These are phyloP conservation scores for Sebastes diaconus DNA, from an alignment of 2,797 vertebrate genomes.

Conservation along the genomic window DNA sequence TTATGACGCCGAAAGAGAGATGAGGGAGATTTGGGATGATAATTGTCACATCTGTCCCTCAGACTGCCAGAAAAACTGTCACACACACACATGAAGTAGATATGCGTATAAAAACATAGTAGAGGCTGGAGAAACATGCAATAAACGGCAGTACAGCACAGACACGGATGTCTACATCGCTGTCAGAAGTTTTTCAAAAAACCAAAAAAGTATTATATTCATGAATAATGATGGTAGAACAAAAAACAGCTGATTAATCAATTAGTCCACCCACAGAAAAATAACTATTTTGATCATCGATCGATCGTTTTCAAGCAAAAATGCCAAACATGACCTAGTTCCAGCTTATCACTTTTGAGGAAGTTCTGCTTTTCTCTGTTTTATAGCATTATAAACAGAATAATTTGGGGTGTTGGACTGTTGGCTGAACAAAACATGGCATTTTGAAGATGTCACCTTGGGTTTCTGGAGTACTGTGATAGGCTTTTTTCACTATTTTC, in stretches of 20 bases:
- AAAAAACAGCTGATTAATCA: not conserved
- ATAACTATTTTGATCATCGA: not conserved
- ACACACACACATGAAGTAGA: not conserved
- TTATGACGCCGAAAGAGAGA: conserved; percentile 7
- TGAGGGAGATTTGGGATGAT: conserved; percentile 35
- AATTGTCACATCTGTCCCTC: conserved; percentile 40
- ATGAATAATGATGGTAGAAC: not conserved
- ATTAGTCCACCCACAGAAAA: not conserved
- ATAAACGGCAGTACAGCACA: not conserved
- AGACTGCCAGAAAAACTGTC: not conserved
- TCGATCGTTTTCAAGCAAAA: not conserved
- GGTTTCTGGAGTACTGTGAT: too few species aligned
- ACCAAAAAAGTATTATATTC: not conserved
- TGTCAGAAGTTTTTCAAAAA: too few species aligned
- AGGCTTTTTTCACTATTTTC: too few species aligned
- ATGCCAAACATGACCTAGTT: accelerated
- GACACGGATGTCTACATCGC: not conserved
- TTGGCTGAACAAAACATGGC: too few species aligned
- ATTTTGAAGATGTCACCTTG: too few species aligned
- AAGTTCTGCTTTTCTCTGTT: not conserved
- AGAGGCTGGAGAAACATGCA: not conserved
- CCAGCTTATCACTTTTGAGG: not conserved
- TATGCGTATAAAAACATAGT: not conserved
- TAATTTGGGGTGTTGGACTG: not conserved
- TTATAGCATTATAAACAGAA: not conserved